Evolutionary conservation across 92 coral and sea anemone species (phyloP).

Genomic region (Muricea muricata): DNA sequence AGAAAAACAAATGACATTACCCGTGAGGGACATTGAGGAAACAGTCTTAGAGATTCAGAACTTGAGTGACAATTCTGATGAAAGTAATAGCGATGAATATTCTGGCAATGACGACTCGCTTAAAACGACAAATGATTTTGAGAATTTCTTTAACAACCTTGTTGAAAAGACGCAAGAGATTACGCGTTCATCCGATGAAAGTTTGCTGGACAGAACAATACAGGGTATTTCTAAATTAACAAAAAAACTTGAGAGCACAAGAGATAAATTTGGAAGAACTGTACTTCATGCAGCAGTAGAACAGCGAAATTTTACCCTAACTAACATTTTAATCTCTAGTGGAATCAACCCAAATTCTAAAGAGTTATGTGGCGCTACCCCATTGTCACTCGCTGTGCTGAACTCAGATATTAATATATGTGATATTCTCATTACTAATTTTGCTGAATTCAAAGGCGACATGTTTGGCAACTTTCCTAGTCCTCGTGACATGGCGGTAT

Average conservation of each 20-base stretch:
- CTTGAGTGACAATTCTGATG: not conserved
- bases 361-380: slow-evolving; percentile 65
- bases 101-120: not conserved
- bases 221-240: slow-evolving; percentile 1
- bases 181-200: too few relatives aligned
- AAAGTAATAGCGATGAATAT: not conserved
- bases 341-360: slow-evolving; percentile 62
- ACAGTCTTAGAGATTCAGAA: not conserved
- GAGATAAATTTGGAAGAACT: slow-evolving; percentile 54
- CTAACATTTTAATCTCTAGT: slow-evolving; percentile 28
- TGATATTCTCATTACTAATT: slow-evolving; percentile 5
- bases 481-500: not conserved
- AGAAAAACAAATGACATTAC: not conserved
- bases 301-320: slow-evolving; percentile 37
- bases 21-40: slow-evolving; percentile 6
- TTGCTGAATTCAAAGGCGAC: slow-evolving; percentile 2
- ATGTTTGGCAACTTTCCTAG: not conserved
- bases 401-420: slow-evolving; percentile 32
- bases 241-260: not conserved
- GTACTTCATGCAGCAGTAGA: slow-evolving; percentile 66
- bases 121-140: not conserved
- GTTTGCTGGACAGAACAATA: not conserved
- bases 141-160: not conserved
- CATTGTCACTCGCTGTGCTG: slow-evolving; percentile 51
- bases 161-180: not conserved